Evolutionary conservation across 2,888 invertebrate species (phyloP).

Genomic region (Plagodis dolabraria): DNA sequence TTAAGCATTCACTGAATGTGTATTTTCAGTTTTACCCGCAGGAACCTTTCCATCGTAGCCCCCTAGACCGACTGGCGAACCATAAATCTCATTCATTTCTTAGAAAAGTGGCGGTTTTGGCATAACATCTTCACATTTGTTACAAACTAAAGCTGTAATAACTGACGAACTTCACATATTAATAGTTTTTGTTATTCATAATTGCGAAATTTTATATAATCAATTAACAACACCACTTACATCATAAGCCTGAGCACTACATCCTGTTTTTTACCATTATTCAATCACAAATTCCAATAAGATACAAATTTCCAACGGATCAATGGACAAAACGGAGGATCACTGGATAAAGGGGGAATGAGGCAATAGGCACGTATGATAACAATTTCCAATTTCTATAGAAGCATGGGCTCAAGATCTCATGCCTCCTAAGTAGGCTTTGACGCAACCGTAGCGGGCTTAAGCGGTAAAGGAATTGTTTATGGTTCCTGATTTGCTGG

Average conservation of each 20-base stretch:
- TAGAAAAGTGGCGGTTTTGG: no score
- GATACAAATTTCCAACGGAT: constrained; percentile 5
- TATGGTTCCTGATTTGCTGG: constrained; percentile 12
- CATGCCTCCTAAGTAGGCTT: constrained; percentile 67
- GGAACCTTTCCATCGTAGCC: no score
- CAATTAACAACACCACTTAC: no score
- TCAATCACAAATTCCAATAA: not conserved
- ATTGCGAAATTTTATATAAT: no score
- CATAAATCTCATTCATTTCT: no score
- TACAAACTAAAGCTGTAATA: no score
- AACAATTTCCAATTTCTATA: constrained; percentile 58
- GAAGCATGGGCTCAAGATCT: constrained; percentile 57
- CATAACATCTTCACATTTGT: no score
- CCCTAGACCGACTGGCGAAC: no score
- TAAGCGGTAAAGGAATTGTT: constrained; percentile 41
- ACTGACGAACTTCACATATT: no score
- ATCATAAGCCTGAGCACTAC: not conserved
- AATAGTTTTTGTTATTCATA: no score
- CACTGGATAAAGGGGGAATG: constrained; percentile 19
- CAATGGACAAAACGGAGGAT: constrained; percentile 26
- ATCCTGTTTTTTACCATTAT: not conserved
- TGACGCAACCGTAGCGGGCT: constrained; percentile 36
- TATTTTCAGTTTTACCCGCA: no score
- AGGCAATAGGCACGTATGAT: constrained; percentile 39
- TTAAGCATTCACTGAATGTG: no score